Evolutionary conservation across 2,888 invertebrate species (phyloP).

Genomic region (Sepiola atlantica): DNA sequence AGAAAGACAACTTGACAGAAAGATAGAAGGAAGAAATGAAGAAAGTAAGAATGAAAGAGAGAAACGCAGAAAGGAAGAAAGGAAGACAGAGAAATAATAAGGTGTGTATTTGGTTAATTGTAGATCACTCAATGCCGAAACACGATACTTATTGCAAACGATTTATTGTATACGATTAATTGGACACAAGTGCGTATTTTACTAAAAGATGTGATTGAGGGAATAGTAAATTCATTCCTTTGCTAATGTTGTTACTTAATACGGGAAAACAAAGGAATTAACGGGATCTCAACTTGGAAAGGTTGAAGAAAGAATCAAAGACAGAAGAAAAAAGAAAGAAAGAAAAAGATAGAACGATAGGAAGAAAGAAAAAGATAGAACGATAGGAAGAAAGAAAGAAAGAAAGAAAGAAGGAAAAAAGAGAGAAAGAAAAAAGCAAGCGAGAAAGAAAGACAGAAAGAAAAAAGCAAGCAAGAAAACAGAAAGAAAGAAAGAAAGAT

Average conservation of each 20-base stretch:
- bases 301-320: neutral
- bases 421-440: neutral
- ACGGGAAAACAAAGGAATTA: too few relatives aligned
- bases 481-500: too few relatives aligned
- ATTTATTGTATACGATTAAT: too few relatives aligned
- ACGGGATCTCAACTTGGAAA: neutral
- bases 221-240: too few relatives aligned
- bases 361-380: neutral
- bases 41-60: neutral
- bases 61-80: neutral
- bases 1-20: neutral
- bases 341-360: neutral
- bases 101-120: too few relatives aligned
- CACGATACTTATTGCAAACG: too few relatives aligned
- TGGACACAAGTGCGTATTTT: too few relatives aligned
- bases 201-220: too few relatives aligned
- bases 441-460: neutral
- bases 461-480: too few relatives aligned
- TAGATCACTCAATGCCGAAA: too few relatives aligned
- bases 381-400: neutral
- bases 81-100: too few relatives aligned
- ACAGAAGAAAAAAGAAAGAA: neutral
- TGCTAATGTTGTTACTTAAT: too few relatives aligned
- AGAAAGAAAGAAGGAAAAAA: neutral
- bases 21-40: neutral